phyloP scores from a whole-genome alignment of 1,140 invertebrate genomes.

The Chrysoperla carnea region DNA sequence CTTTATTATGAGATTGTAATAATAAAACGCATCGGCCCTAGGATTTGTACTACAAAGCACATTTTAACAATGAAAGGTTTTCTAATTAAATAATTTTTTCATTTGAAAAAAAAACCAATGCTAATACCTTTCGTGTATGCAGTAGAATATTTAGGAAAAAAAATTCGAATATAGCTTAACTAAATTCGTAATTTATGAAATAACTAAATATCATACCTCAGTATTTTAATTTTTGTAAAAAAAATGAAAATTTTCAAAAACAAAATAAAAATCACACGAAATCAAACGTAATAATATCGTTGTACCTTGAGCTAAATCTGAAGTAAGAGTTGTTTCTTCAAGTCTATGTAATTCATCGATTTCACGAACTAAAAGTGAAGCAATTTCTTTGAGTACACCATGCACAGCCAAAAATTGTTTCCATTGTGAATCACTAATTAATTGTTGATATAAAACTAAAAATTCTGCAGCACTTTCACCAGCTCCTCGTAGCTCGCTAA shows the following conservation, averaged over 20 bases:
- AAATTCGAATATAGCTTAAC: too few relatives aligned
- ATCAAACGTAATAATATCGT: not conserved
- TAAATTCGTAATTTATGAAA: too few relatives aligned
- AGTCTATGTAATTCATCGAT: conserved; percentile 70
- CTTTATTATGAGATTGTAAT: too few relatives aligned
- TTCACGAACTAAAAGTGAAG: conserved; percentile 70
- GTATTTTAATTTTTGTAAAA: not conserved
- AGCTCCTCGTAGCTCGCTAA: conserved; percentile 64
- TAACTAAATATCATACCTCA: too few relatives aligned
- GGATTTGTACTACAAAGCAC: too few relatives aligned
- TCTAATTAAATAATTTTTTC: too few relatives aligned
- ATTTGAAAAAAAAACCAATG: too few relatives aligned
- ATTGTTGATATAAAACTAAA: conserved; percentile 63
- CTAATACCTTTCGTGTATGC: too few relatives aligned
- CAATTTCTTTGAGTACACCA: conserved; percentile 70
- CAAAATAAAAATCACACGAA: not conserved
- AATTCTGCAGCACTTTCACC: conserved; percentile 90
- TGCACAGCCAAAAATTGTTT: conserved; percentile 81
- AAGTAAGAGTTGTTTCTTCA: conserved; percentile 82
- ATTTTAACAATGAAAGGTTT: too few relatives aligned
- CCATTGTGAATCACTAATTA: conserved; percentile 74
- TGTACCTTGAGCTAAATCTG: conserved; percentile 76
- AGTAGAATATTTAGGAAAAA: too few relatives aligned
- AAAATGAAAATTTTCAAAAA: conserved; percentile 4
- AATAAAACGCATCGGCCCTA: too few relatives aligned